Evolutionary conservation across 2,888 invertebrate genomes (phyloP).

Genomic region (Linnaemya vulpina): DNA sequence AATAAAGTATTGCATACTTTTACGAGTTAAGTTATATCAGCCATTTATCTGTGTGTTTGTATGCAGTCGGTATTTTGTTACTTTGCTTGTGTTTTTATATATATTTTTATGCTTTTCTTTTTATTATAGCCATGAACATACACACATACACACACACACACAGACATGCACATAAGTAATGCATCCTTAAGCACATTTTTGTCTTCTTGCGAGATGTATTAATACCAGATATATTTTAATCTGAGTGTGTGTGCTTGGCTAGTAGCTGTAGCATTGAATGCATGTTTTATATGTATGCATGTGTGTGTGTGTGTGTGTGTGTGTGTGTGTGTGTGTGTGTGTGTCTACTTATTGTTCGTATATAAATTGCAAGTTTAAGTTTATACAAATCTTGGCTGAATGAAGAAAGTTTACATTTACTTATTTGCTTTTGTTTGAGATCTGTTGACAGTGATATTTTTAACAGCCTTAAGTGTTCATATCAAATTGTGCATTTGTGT

Average conservation of each 20-base stretch:
- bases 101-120: constrained; percentile 9
- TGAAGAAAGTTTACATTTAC: constrained; percentile 15
- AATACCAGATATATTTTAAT: constrained; percentile 8
- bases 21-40: constrained; percentile 60
- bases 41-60: constrained; percentile 40
- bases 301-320: background rate
- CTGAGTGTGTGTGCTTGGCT: background rate
- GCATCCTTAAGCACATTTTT: background rate
- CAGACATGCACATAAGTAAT: constrained; percentile 5
- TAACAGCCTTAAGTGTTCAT: constrained; percentile 70
- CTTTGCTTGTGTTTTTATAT: constrained; percentile 1
- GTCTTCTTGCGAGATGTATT: constrained; percentile 5
- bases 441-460: constrained; percentile 72
- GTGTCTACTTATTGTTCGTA: background rate
- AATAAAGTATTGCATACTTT: constrained; percentile 61
- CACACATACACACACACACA: background rate
- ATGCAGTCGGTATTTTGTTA: background rate
- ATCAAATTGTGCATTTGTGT: constrained; percentile 40
- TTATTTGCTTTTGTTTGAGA: constrained; percentile 67
- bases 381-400: constrained; percentile 20
- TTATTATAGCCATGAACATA: background rate
- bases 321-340: background rate
- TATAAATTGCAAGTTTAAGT: constrained; percentile 49
- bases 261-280: background rate
- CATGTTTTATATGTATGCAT: too few species aligned